Conservation (phyloP, 2,113 vertebrate genomes). For the Pelmatolapia mariae region DNA sequence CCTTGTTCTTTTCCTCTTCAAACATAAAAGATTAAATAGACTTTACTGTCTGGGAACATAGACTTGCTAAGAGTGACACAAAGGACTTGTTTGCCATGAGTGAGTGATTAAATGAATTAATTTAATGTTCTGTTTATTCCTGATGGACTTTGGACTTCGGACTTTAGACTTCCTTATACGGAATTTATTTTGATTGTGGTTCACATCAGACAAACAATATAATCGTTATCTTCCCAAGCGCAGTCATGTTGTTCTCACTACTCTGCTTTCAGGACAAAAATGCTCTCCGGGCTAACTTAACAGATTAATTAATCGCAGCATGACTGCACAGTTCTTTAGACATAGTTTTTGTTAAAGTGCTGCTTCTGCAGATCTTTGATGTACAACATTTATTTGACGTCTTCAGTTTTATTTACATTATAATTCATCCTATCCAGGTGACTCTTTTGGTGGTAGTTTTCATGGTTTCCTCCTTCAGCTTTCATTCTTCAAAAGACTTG, state of each 20-base stretch:
- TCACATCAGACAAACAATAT: not conserved
- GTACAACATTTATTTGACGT: not conserved
- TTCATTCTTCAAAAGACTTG: not conserved
- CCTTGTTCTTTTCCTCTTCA: not conserved
- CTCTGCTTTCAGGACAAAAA: not conserved
- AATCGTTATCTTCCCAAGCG: fast-evolving
- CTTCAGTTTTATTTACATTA: not conserved
- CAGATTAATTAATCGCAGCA: not conserved
- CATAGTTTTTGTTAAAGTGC: not conserved
- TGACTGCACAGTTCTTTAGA: not conserved
- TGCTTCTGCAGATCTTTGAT: not conserved
- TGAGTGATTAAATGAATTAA: not conserved
- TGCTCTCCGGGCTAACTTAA: not conserved
- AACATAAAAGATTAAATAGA: not conserved
- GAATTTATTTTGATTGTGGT: not conserved
- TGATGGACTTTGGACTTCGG: not conserved
- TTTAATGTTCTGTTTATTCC: not conserved
- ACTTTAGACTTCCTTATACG: not conserved
- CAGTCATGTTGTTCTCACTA: not conserved
- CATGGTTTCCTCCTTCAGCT: not conserved
- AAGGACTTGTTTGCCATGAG: not conserved
- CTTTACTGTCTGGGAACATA: not conserved
- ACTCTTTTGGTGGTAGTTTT: not conserved
- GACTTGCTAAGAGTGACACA: not conserved
- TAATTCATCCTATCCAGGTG: fast-evolving